Base-by-base conservation (phyloP, 2,888 invertebrate genomes). In the Tenthredo mesomela region DNA sequence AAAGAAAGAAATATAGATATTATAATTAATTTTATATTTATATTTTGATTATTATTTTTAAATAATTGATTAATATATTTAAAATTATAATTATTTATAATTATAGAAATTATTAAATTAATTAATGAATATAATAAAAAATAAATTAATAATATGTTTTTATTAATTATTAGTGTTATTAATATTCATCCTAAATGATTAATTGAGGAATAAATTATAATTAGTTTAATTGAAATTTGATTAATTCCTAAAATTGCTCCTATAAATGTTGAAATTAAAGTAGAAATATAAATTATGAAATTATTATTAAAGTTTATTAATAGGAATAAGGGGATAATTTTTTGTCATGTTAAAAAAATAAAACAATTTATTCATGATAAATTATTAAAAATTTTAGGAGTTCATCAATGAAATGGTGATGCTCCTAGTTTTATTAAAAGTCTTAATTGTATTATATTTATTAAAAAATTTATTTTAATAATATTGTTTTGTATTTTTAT, bases 201-300 rank as follows among this genome's bases (percentile, higher is more conserved):
- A 93, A 96, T 95, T 0, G 96, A 96, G 0, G 96, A 96, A 91
- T 94, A 96, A 67, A 94, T 93, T 94, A 96, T 91, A 91, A 96
- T 92, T 94, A 95, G 95, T 88, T 95, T 95, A 88, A 95, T 84
- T 0, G 94, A 94, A 0, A 93, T 93, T 94, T 95, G 94, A 86
- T 95, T 95, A 89, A 95, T 88, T 6, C 95, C 95, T 88, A 93
- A 92, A 86, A 95, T 89, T 84, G 94, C 93, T 58, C 95, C 94
- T 89, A 95, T 90, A 87, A 77, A 93, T 89, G 37, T 7, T 86
- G 94, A 94, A 65, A 94, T 67, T 87, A 95, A 90, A 92, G 95
- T 93, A 90, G 94, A 92, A 84, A 94, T 87, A 86, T 93, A 89
- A 91, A 94, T 93, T 50, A 88, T 73, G 89, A 37, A 37, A 7